Evolutionary conservation across 2,888 invertebrate genomes (phyloP).

Genomic region (Trichogramma evanescens): DNA sequence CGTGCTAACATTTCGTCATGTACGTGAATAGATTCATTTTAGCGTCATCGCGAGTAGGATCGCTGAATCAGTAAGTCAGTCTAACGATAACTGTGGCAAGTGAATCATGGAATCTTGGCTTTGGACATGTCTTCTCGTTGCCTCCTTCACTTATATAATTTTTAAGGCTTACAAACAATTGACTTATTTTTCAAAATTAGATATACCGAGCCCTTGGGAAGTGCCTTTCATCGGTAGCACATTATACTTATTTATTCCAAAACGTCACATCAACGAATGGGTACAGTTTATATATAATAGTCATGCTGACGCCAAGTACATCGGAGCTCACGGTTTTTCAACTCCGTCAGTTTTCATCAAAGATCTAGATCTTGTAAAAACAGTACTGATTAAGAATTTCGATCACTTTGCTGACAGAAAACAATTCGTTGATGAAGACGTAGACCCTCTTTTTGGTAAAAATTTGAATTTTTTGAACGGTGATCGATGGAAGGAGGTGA

Average conservation of each 20-base stretch:
- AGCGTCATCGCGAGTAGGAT: too few relatives aligned
- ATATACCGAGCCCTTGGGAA: neutral
- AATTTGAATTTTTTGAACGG: conserved; percentile 35
- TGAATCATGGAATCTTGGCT: too few relatives aligned
- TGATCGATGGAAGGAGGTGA: conserved; percentile 50
- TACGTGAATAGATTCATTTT: too few relatives aligned
- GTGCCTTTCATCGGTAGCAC: neutral
- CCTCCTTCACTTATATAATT: neutral
- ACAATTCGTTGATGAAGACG: conserved; percentile 24
- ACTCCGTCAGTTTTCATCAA: conserved; percentile 30
- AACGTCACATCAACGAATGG: neutral
- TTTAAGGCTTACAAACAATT: neutral
- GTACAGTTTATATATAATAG: conserved; percentile 22
- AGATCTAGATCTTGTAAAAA: conserved; percentile 37
- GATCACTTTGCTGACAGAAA: conserved; percentile 36
- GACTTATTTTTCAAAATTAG: neutral
- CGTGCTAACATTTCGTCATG: too few relatives aligned
- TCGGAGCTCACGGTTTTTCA: conserved; percentile 32
- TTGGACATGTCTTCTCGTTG: too few relatives aligned
- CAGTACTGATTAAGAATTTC: conserved; percentile 33
- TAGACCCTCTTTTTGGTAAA: conserved; percentile 28
- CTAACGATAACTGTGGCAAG: too few relatives aligned
- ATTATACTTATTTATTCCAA: neutral
- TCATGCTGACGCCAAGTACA: conserved; percentile 26
- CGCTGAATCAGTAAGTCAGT: too few relatives aligned